Conservation (phyloP, 2,113 vertebrate species). For the Mastomys natalensis region DNA sequence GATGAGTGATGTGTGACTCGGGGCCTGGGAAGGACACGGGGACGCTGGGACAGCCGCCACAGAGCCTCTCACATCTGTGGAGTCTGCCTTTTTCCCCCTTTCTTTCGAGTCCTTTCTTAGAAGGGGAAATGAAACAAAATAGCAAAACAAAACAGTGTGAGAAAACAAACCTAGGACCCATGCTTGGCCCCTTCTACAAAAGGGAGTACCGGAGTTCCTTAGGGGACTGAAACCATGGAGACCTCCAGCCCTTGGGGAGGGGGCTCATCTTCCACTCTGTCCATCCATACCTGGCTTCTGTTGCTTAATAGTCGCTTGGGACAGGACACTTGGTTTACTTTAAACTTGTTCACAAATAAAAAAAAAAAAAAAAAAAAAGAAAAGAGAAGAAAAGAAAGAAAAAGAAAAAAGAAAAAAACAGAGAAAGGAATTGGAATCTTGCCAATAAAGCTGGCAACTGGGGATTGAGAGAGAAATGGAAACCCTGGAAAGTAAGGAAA, state of each 20-base stretch:
- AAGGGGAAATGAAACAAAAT: constrained; percentile 26
- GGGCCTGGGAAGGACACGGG: constrained; percentile 95
- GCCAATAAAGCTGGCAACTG: not conserved
- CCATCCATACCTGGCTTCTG: not conserved
- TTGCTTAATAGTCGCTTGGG: rapidly evolving
- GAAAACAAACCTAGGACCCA: constrained; percentile 51
- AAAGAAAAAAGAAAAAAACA: not conserved
- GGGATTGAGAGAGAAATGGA: rapidly evolving
- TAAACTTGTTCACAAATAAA: not conserved
- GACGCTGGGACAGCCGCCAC: constrained; percentile 93
- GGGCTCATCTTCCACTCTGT: too few species aligned
- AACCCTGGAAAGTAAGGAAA: rapidly evolving
- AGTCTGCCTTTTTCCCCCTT: constrained; percentile 51
- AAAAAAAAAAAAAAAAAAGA: too few species aligned
- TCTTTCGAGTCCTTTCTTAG: constrained; percentile 70
- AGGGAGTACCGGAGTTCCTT: not conserved
- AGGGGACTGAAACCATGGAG: too few species aligned
- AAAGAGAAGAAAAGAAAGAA: too few species aligned
- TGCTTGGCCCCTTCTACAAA: not conserved
- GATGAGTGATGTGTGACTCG: constrained; percentile 98
- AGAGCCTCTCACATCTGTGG: constrained; percentile 79
- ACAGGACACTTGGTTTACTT: rapidly evolving
- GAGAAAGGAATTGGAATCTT: rapidly evolving
- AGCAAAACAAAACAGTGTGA: constrained; percentile 46
- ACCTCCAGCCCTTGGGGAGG: rapidly evolving